Evolutionary conservation across 30 jellyfish, hydroid and myxozoan genomes (phyloP), one percentile per base, ranked within the genome.

Genomic region (Mastigias papua): DNA sequence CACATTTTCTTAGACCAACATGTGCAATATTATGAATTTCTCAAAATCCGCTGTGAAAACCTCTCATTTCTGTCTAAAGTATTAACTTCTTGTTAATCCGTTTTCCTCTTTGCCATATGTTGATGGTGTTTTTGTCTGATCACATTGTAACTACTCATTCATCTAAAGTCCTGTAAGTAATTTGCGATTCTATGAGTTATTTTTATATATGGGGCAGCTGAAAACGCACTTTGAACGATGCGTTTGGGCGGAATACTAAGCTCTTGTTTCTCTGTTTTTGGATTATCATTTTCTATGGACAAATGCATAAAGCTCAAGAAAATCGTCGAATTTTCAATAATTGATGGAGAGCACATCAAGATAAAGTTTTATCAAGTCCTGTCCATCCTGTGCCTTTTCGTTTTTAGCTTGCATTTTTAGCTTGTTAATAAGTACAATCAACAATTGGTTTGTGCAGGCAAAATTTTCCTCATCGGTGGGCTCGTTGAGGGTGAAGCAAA

Each of bases 381-480:
- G n/a, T n/a, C n/a, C n/a, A n/a, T n/a, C n/a, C n/a, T n/a, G n/a
- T n/a, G n/a, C n/a, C n/a, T n/a, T n/a, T n/a, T n/a, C n/a, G n/a
- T n/a, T n/a, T n/a, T n/a, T n/a, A n/a, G n/a, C n/a, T n/a, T n/a
- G n/a, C n/a, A n/a, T n/a, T n/a, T n/a, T n/a, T n/a, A n/a, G n/a
- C n/a, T n/a, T n/a, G n/a, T n/a, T n/a, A n/a, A n/a, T n/a, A n/a
- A n/a, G n/a, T n/a, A n/a, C n/a, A n/a, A n/a, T n/a, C n/a, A n/a
- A n/a, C n/a, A n/a, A n/a, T n/a, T n/a, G n/a, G n/a, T n/a, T n/a
- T n/a, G 65, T 60, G 31, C 34, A 84, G 93, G 93, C 1, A 51
- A 84, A 0, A 50, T 84, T 54, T 84, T 70, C 65, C 76, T 84
- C 27, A 74, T 72, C 28, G 93, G 93, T 1, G 93, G 93, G 4